Evolutionary conservation across 2,113 vertebrate species (phyloP).

Genomic region (Tretioscincus oriximinensis): DNA sequence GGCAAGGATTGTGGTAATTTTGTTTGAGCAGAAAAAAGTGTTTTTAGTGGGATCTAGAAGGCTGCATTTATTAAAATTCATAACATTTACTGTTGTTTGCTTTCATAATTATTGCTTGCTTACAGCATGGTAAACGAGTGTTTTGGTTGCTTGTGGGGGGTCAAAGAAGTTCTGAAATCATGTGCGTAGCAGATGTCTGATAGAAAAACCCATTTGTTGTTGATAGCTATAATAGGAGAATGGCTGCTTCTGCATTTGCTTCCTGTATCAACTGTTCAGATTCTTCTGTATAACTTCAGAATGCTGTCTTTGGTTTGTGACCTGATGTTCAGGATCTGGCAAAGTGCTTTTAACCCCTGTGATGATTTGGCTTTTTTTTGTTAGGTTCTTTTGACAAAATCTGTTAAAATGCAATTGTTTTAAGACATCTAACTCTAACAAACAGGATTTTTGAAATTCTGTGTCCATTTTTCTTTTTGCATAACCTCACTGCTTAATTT

Average conservation of each 20-base stretch:
- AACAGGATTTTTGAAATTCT: not conserved
- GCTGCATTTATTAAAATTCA: too few species aligned
- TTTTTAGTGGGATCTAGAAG: not conserved
- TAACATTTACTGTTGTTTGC: not conserved
- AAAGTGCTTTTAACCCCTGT: not conserved
- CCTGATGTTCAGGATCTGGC: constrained; percentile 8
- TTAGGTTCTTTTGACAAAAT: constrained; percentile 16
- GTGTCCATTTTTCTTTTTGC: not conserved
- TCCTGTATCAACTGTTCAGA: not conserved
- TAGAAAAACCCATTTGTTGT: constrained; percentile 22
- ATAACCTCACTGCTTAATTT: not conserved
- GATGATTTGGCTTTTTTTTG: constrained; percentile 1
- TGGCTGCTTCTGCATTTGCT: not conserved
- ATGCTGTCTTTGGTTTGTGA: constrained; percentile 27
- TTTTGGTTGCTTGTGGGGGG: not conserved
- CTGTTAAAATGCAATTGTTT: not conserved
- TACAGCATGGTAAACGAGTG: not conserved
- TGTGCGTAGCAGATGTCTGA: constrained; percentile 8
- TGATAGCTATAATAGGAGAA: constrained; percentile 24
- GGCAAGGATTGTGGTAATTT: not conserved
- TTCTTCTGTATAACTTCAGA: constrained; percentile 10
- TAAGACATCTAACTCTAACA: constrained; percentile 1
- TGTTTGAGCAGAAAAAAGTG: not conserved
- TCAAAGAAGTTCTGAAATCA: not conserved
- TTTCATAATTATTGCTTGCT: not conserved